phyloP scores from a whole-genome alignment of 2,113 vertebrate genomes.

The Esox niger region DNA sequence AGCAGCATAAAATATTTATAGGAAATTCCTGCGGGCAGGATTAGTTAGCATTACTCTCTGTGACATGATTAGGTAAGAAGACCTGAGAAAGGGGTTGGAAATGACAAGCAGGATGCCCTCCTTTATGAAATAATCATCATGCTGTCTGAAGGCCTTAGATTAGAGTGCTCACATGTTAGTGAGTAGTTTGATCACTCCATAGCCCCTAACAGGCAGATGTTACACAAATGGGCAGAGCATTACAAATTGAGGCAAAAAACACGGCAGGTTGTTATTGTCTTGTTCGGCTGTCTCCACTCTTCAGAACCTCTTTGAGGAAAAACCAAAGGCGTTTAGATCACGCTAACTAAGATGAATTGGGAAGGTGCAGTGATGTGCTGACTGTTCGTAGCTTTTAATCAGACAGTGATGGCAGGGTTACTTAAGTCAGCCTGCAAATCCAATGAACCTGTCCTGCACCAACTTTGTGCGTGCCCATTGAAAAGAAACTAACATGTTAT shows the following conservation, averaged over 20 bases:
- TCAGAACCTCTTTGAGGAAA: slow-evolving; percentile 36
- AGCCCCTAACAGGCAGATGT: slow-evolving; percentile 18
- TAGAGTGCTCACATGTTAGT: slow-evolving; percentile 6
- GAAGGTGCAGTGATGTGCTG: no score
- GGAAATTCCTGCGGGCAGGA: no score
- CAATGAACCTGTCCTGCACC: no score
- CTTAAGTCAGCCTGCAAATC: not conserved
- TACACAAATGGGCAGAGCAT: slow-evolving; percentile 12
- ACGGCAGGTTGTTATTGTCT: slow-evolving; percentile 20
- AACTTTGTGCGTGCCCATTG: not conserved
- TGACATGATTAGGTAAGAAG: not conserved
- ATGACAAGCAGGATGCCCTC: not conserved
- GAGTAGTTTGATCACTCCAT: slow-evolving; percentile 33
- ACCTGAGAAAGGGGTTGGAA: not conserved
- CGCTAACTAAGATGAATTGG: not conserved
- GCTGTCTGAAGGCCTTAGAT: slow-evolving; percentile 29
- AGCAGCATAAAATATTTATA: no score
- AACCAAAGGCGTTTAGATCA: slow-evolving; percentile 24
- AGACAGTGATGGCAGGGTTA: slow-evolving; percentile 17
- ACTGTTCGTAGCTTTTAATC: slow-evolving; percentile 45
- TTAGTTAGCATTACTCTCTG: no score
- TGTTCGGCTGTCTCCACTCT: no score
- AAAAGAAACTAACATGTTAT: not conserved
- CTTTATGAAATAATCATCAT: slow-evolving; percentile 25
- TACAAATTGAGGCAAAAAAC: not conserved